A percentile compares a stretch with the other conserved stretches of the same genome.
Conservation (phyloP, 2,113 vertebrate genomes). For the Tyrannus savana region DNA sequence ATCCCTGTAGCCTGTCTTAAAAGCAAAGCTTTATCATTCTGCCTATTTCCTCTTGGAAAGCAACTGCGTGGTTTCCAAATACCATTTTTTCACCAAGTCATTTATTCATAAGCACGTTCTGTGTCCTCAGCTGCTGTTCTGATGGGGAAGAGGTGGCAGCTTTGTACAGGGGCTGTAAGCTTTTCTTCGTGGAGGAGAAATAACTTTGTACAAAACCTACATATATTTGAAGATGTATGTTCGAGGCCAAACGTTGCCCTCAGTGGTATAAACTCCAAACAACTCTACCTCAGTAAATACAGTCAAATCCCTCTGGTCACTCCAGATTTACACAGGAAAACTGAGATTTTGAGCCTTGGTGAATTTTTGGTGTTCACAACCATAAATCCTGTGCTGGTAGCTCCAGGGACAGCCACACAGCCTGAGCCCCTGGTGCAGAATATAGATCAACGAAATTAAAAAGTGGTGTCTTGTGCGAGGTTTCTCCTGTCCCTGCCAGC, state of each 20-base stretch:
- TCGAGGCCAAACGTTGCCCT: not conserved
- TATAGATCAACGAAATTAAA: not conserved
- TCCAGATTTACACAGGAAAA: not conserved
- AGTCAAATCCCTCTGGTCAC: not conserved
- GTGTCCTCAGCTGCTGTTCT: not conserved
- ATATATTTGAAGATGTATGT: not conserved
- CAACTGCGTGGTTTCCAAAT: not conserved
- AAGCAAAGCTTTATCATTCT: not conserved
- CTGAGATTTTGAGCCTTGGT: not conserved
- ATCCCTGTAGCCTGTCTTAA: not conserved
- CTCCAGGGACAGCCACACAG: not conserved
- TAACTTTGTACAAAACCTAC: not conserved
- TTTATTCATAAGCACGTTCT: not conserved
- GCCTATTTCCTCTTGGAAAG: not conserved
- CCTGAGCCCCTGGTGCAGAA: not conserved
- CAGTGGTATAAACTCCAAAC: not conserved
- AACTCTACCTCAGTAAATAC: not conserved
- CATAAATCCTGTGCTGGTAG: not conserved
- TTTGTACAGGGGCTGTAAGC: not conserved
- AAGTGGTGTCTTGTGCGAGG: not conserved
- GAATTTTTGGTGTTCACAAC: not conserved
- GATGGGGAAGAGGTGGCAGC: not conserved
- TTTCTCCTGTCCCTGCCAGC: not conserved
- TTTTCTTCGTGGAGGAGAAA: not conserved
- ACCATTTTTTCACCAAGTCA: not conserved